A percentile compares a stretch with the other conserved stretches of the same genome.
phyloP scores from a whole-genome alignment of 2,888 invertebrate species.

The Brassicogethes aeneus region DNA sequence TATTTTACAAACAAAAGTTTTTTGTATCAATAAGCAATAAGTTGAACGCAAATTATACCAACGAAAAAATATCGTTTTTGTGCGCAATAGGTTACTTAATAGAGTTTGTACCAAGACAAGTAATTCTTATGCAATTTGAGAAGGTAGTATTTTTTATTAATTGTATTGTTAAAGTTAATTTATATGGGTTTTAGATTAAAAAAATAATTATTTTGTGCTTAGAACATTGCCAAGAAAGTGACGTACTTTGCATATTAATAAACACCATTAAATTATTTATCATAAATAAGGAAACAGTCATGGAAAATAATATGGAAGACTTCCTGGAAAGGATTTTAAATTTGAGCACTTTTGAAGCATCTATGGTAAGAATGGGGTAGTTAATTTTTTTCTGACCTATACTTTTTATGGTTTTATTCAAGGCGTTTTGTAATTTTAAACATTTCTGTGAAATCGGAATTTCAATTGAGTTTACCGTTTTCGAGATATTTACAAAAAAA shows the following conservation, averaged over 20 bases:
- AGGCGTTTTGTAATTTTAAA: no score
- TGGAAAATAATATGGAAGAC: constrained; percentile 30
- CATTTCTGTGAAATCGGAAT: no score
- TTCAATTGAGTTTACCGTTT: no score
- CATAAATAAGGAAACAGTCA: constrained; percentile 20
- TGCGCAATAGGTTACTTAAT: constrained; percentile 53
- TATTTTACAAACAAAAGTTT: constrained; percentile 40
- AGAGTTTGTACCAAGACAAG: constrained; percentile 49
- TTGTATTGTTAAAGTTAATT: no score
- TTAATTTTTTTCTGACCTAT: no score
- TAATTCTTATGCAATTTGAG: constrained; percentile 44
- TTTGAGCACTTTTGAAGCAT: constrained; percentile 25
- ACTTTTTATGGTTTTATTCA: no score
- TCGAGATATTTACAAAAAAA: no score
- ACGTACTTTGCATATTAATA: constrained; percentile 25
- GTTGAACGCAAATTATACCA: constrained; percentile 20
- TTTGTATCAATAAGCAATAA: constrained; percentile 32
- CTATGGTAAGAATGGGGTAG: no score
- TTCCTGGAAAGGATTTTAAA: constrained; percentile 29
- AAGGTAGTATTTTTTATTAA: constrained; percentile 34
- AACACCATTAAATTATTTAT: constrained; percentile 23
- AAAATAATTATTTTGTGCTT: constrained; percentile 29
- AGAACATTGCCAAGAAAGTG: constrained; percentile 25
- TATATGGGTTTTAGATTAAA: constrained; percentile 22
- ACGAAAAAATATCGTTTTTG: constrained; percentile 43